Evolutionary conservation across 2,797 vertebrate species (phyloP).

Genomic region (Falco berigora): DNA sequence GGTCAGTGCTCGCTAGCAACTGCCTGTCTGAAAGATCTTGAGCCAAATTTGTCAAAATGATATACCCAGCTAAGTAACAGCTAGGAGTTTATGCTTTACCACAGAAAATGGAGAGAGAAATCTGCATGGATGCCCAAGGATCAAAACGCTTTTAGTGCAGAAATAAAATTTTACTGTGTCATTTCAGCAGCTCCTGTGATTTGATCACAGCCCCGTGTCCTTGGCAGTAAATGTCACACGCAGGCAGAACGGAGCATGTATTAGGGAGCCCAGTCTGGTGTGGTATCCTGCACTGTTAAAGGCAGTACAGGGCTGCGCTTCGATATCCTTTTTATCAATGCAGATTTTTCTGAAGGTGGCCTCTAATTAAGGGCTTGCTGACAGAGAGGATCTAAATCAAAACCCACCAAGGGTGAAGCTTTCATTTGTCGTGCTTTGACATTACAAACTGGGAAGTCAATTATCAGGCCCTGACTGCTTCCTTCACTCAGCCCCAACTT

Average conservation of each 20-base stretch:
- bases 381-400: slow-evolving; percentile 48
- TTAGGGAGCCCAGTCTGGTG: neutral
- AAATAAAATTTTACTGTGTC: neutral
- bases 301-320: neutral
- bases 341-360: slow-evolving; percentile 58
- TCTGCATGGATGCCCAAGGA: neutral
- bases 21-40: neutral
- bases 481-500: neutral
- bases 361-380: slow-evolving; percentile 64
- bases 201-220: neutral
- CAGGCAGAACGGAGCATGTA: neutral
- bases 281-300: neutral
- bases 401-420: slow-evolving; percentile 19
- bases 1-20: neutral
- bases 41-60: neutral
- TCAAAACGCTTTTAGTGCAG: neutral
- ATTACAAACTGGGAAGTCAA: slow-evolving; percentile 37
- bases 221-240: slow-evolving; percentile 25
- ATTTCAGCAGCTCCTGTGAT: neutral
- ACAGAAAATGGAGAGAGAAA: neutral
- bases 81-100: neutral
- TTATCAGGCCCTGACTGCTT: neutral
- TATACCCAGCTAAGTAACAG: neutral
- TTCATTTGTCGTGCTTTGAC: slow-evolving; percentile 41
- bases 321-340: neutral